Base-by-base conservation (phyloP, 2,797 vertebrate species). In the Anguilla marmorata region DNA sequence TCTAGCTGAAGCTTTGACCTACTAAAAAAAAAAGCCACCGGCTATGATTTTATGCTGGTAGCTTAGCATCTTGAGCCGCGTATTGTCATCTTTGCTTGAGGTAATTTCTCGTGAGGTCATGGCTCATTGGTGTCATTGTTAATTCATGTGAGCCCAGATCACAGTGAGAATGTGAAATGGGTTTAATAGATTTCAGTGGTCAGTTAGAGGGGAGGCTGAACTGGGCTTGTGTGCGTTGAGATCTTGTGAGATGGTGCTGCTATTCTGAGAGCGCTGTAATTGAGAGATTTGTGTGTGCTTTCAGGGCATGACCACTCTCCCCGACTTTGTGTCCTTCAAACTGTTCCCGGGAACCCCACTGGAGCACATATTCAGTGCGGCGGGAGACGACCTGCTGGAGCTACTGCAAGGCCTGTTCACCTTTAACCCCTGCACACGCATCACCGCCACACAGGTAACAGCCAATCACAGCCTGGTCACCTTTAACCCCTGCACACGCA, bases 261-360 rank as follows among this genome's bases (percentile, higher is more conserved):
- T 69, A 69, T 33, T 69, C 9, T 16, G 4, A 45, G 72, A 11
- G 3, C 37, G 30, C 72, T 41, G 5, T 48, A 82, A 50, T n/a
- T 82, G 6, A 82, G 21, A 2, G 19, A 48, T 76, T 21, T 52
- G 5, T 79, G 30, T 91, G 33, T 90, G 16, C 91, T 52, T 91
- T 16, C 86, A 99, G 99, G 98, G 98, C 0, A 95, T 99, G 96
- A 96, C 90, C 3, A 99, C 92, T 94, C 96, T 99, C 85, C 98
- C 98, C 88, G 99, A 99, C 94, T 99, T 98, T 11, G 96, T 99
- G 88, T 96, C 97, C 0, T 99, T 99, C 93, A 99, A 99, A 91
- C 94, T 95, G 89, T 98, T 99, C 90, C 97, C 98, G 84, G 98
- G 98, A 86, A 98, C 98, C 86, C 97, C 97, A 0, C 94, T 99